Evolutionary conservation across 1,140 invertebrate species (phyloP).

Genomic region (Aphidius ervi): DNA sequence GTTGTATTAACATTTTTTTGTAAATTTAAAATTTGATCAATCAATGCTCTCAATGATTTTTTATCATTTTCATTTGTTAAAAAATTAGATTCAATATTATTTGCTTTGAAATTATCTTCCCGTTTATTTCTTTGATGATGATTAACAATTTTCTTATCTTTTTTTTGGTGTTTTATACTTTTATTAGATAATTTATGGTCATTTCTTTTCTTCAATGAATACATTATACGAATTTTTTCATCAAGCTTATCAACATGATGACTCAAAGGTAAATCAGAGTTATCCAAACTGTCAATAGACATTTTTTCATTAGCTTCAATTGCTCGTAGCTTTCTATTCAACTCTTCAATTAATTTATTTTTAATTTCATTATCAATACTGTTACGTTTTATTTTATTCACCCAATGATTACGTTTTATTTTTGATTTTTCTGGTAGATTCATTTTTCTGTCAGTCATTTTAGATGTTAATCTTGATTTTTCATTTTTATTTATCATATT

Average conservation of each 20-base stretch:
- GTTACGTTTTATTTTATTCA: constrained; percentile 20
- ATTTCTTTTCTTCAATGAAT: constrained; percentile 18
- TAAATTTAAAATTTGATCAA: constrained; percentile 25
- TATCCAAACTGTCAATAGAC: constrained; percentile 1
- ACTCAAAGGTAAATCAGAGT: background rate
- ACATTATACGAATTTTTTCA: constrained; percentile 26
- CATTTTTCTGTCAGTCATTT: constrained; percentile 20
- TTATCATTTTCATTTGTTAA: constrained; percentile 13
- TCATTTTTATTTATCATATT: background rate
- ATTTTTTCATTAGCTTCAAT: constrained; percentile 8
- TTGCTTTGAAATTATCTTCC: background rate
- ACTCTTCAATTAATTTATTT: background rate
- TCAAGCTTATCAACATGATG: constrained; percentile 11
- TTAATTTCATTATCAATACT: constrained; percentile 6
- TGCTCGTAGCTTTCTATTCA: constrained; percentile 4
- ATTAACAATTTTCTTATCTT: constrained; percentile 5
- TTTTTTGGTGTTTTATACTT: background rate
- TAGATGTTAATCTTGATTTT: constrained; percentile 10
- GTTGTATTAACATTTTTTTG: constrained; percentile 29
- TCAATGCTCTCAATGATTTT: constrained; percentile 19
- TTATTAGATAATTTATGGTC: background rate
- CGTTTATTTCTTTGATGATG: constrained; percentile 4
- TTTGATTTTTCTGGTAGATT: constrained; percentile 17
- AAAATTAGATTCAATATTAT: constrained; percentile 6
- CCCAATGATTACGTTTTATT: constrained; percentile 22